Conservation (phyloP, 2,113 vertebrate genomes). For the Crotalus viridis region DNA sequence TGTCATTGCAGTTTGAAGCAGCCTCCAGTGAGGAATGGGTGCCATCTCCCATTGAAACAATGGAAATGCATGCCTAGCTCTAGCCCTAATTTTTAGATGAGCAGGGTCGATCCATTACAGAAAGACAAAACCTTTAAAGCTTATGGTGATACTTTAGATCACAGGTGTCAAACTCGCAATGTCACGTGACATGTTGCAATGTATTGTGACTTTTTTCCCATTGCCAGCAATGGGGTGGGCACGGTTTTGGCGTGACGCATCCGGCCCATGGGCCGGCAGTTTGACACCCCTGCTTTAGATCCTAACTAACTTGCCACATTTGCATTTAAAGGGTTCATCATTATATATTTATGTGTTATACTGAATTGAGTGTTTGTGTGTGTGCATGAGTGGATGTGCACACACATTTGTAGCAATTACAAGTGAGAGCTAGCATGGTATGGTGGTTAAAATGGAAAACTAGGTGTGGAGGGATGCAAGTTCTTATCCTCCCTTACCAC, state of each 20-base stretch:
- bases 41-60: not conserved
- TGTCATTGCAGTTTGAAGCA: not conserved
- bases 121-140: not conserved
- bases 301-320: no score
- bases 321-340: not conserved
- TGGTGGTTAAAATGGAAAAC: not conserved
- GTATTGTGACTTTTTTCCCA: no score
- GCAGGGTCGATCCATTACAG: not conserved
- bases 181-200: no score
- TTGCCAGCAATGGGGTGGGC: no score
- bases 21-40: not conserved
- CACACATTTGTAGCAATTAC: not conserved
- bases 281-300: no score
- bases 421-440: not conserved
- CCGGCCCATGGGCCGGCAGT: no score
- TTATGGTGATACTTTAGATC: not conserved
- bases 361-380: not conserved
- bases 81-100: not conserved
- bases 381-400: not conserved
- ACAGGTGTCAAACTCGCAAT: no score
- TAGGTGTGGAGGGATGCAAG: not conserved
- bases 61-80: constrained; percentile 3
- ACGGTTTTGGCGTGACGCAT: no score
- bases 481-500: no score
- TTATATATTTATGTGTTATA: not conserved